Percentiles rank a stretch among this genome's conserved stretches.
Conservation (phyloP, 2,797 vertebrate genomes). For the Coluber constrictor region DNA sequence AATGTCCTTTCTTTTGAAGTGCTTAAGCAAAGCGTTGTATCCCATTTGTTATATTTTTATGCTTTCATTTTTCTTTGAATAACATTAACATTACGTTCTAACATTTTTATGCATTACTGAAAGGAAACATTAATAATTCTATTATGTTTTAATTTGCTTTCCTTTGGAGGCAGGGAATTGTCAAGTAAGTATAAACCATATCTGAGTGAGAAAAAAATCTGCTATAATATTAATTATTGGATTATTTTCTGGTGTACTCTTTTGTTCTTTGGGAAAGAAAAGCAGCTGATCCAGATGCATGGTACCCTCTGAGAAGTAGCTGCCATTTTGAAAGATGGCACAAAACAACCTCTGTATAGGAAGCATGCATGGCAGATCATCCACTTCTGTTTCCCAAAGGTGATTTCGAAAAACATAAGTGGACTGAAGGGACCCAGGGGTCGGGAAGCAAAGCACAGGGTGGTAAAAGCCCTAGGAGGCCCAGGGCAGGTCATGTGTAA, state of each 20-base stretch:
- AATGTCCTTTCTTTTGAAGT: neutral
- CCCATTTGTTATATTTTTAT: slow-evolving; percentile 32
- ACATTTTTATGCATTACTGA: slow-evolving; percentile 49
- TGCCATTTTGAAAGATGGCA: neutral
- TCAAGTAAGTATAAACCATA: slow-evolving; percentile 85
- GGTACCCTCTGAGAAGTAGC: neutral
- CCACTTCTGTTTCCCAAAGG: neutral
- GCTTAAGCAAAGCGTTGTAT: slow-evolving; percentile 36
- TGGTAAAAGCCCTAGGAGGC: neutral
- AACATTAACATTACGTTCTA: slow-evolving; percentile 14
- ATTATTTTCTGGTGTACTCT: slow-evolving; percentile 7
- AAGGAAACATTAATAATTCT: slow-evolving; percentile 85
- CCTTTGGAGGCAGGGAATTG: slow-evolving; percentile 97
- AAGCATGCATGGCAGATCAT: neutral
- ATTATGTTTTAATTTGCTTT: slow-evolving; percentile 95
- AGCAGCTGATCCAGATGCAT: neutral
- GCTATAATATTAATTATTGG: slow-evolving; percentile 18
- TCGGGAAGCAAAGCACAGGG: neutral
- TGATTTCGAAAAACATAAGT: neutral
- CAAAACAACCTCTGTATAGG: neutral
- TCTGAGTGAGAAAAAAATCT: slow-evolving; percentile 36
- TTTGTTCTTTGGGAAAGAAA: neutral
- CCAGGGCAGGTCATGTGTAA: neutral
- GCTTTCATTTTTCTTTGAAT: slow-evolving; percentile 38
- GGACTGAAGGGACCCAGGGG: neutral